These are phyloP conservation scores for Platichthys stellatus DNA, from an alignment of 2,113 vertebrate genomes.

Conservation along the genomic window DNA sequence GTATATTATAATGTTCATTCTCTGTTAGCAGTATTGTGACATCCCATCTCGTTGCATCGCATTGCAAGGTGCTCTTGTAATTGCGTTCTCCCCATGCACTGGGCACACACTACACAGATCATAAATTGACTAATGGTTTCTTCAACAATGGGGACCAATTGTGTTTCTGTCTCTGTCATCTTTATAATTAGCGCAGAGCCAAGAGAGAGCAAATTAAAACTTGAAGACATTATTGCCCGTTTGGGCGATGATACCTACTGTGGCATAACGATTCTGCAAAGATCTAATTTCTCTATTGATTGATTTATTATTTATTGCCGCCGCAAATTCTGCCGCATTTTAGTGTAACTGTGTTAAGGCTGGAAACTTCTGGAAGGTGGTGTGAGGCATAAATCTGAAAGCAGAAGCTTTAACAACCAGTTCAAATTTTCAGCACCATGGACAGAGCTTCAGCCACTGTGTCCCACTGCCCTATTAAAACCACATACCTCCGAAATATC, in stretches of 20 bases:
- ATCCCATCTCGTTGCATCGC: conserved; percentile 21
- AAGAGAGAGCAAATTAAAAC: conserved; percentile 40
- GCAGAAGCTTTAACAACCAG: not conserved
- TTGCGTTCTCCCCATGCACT: not conserved
- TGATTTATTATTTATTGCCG: conserved; percentile 42
- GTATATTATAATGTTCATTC: not conserved
- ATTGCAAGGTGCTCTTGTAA: not conserved
- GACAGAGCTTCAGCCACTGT: conserved; percentile 16
- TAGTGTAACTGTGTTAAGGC: not conserved
- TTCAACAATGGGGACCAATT: conserved; percentile 15
- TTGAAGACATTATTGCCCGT: conserved; percentile 22
- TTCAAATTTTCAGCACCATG: conserved; percentile 28
- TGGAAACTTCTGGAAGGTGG: not conserved
- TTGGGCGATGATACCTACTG: conserved; percentile 3
- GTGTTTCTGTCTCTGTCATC: conserved; percentile 17
- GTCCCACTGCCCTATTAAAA: not conserved
- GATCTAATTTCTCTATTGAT: not conserved
- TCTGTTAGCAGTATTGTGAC: not conserved
- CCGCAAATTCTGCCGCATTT: conserved; percentile 15
- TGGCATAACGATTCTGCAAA: conserved; percentile 10
- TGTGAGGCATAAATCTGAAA: not conserved
- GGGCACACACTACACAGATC: not conserved
- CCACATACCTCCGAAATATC: not conserved
- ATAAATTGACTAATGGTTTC: conserved; percentile 34
- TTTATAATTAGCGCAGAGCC: conserved; percentile 30